Conservation (phyloP, 2,113 vertebrate species). For the Cathartes aura region DNA sequence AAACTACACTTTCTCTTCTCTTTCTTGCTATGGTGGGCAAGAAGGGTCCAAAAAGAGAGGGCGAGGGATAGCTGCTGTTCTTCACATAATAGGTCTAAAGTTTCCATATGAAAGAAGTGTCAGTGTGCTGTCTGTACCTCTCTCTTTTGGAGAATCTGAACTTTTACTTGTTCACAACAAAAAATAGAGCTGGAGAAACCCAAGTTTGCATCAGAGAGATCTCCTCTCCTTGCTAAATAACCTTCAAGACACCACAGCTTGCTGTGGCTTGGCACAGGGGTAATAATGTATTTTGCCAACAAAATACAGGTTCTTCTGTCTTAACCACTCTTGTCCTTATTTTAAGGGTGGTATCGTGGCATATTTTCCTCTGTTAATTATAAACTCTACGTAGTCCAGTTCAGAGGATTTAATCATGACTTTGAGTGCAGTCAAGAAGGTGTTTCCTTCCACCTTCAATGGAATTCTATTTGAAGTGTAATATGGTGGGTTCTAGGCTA, state of each 20-base stretch:
- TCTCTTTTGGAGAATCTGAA: background rate
- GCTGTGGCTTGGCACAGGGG: background rate
- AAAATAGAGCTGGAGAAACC: background rate
- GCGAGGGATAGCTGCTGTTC: background rate
- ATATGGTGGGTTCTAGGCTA: background rate
- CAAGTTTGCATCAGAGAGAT: background rate
- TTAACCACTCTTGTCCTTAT: background rate
- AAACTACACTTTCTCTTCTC: background rate
- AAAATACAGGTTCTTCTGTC: background rate
- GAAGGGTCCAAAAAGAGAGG: background rate
- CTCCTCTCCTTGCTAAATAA: background rate
- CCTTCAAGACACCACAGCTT: background rate
- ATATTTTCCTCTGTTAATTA: background rate
- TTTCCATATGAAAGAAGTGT: background rate
- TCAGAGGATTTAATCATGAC: background rate
- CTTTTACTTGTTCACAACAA: background rate
- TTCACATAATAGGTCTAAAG: background rate
- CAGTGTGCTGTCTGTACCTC: background rate
- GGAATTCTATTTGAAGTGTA: background rate
- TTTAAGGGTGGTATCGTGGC: background rate
- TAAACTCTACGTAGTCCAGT: background rate
- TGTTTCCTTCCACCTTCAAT: background rate
- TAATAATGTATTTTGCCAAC: background rate
- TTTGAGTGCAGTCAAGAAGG: background rate
- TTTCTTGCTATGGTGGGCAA: background rate